A percentile compares a stretch with the other conserved stretches of the same genome.
These are phyloP conservation scores for Gulo gulo DNA, from an alignment of 2,113 vertebrate genomes.

Conservation along the genomic window DNA sequence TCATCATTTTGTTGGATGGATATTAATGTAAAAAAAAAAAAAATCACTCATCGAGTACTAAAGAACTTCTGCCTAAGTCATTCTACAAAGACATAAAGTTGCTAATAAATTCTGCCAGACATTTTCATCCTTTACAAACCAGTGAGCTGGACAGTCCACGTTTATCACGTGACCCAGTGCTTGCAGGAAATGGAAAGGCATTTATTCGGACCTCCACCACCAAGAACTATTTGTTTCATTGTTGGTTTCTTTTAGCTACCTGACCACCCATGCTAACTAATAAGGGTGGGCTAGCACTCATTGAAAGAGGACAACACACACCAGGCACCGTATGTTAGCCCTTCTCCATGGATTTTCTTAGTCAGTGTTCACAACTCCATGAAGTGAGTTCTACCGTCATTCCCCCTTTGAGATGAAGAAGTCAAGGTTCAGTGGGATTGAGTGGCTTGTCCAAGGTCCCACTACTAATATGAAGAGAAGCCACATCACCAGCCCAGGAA, in stretches of 20 bases:
- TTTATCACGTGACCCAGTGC: neutral
- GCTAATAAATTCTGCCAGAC: neutral
- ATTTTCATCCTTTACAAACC: neutral
- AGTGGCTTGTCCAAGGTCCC: neutral
- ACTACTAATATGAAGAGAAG: neutral
- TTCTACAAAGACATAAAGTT: neutral
- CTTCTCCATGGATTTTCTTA: neutral
- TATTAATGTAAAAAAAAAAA: neutral
- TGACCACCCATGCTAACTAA: neutral
- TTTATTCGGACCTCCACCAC: neutral
- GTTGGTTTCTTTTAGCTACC: neutral
- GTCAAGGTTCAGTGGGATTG: neutral
- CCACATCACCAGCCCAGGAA: neutral
- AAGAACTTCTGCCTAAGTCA: neutral
- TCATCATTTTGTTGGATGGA: constrained; percentile 33
- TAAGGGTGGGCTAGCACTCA: neutral
- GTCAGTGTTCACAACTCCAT: neutral
- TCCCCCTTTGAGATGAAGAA: neutral
- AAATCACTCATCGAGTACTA: neutral
- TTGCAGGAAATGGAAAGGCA: neutral
- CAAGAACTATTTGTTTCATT: neutral
- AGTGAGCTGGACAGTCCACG: neutral
- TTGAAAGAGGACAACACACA: neutral
- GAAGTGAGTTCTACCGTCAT: neutral
- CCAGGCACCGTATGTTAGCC: accelerated